Evolutionary conservation across 2,888 invertebrate genomes (phyloP).

Genomic region (Drosophila mayaguana): DNA sequence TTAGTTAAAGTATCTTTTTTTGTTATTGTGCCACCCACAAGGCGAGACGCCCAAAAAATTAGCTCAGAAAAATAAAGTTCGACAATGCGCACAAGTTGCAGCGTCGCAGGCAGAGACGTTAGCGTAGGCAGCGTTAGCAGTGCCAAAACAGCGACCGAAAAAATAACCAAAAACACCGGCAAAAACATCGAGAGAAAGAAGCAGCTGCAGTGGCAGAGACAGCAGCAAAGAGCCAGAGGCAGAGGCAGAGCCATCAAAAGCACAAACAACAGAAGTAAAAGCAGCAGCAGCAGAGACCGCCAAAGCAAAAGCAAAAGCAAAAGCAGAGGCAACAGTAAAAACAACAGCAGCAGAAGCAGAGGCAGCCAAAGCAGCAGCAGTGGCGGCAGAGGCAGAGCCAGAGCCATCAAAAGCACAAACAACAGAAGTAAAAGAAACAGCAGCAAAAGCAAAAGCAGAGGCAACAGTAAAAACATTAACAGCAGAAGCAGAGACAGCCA

Average conservation of each 20-base stretch:
- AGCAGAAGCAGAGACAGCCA: neutral
- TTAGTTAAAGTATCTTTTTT: too few species aligned
- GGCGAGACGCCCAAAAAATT: conserved; percentile 1
- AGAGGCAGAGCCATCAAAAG: too few species aligned
- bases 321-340: neutral
- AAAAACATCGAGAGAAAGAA: neutral
- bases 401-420: neutral
- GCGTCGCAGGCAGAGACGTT: conserved; percentile 7
- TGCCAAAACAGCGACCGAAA: neutral
- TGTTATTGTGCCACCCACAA: conserved; percentile 9
- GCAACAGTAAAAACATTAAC: neutral
- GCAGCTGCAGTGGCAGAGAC: too few species aligned
- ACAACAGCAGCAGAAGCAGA: neutral
- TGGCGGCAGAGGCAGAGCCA: neutral
- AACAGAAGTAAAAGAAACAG: neutral
- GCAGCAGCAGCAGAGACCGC: neutral
- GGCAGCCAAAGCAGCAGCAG: neutral
- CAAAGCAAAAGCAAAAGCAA: too few species aligned
- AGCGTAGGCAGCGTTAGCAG: conserved; percentile 1
- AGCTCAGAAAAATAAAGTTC: neutral
- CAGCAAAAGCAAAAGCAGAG: too few species aligned
- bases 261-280: too few species aligned
- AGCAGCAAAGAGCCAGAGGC: neutral
- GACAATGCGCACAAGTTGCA: conserved; percentile 48
- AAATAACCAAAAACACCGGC: neutral